A percentile compares a stretch with the other conserved stretches of the same genome.
Evolutionary conservation across 2,888 invertebrate genomes (phyloP).

Genomic region (Agonopterix heracliana): DNA sequence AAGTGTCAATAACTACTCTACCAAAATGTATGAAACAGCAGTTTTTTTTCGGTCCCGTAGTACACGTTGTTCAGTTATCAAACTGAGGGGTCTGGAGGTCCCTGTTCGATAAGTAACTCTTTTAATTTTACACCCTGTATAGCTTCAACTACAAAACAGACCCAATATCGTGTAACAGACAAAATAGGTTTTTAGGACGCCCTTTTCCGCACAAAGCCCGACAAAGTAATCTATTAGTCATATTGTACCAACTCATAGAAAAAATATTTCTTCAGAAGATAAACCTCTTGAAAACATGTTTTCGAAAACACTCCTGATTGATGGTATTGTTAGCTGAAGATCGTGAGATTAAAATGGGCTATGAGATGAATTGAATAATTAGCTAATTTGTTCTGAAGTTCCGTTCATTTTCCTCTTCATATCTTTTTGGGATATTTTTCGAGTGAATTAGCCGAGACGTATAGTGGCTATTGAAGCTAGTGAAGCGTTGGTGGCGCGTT

Average conservation of each 20-base stretch:
- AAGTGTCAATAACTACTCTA: no score
- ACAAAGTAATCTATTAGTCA: constrained; percentile 36
- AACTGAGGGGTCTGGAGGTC: no score
- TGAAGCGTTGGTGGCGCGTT: no score
- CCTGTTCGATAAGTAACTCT: no score
- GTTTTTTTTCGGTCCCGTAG: no score
- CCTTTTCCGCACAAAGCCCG: constrained; percentile 10
- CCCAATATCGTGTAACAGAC: not conserved
- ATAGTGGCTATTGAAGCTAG: no score
- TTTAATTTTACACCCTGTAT: no score
- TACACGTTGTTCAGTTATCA: no score
- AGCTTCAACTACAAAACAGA: not conserved
- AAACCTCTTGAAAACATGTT: constrained; percentile 48
- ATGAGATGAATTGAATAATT: constrained; percentile 7
- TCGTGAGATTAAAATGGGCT: constrained; percentile 24
- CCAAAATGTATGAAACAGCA: no score
- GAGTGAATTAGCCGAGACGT: no score
- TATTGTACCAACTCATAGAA: constrained; percentile 12
- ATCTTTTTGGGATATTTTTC: no score
- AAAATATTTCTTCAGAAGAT: constrained; percentile 31
- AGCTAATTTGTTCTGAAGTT: constrained; percentile 5
- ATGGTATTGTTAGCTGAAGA: constrained; percentile 27
- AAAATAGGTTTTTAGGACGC: constrained; percentile 21
- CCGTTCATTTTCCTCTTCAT: not conserved
- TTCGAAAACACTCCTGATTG: constrained; percentile 43